Evolutionary conservation across 1,140 invertebrate species (phyloP).

Genomic region (Aplysia californica): DNA sequence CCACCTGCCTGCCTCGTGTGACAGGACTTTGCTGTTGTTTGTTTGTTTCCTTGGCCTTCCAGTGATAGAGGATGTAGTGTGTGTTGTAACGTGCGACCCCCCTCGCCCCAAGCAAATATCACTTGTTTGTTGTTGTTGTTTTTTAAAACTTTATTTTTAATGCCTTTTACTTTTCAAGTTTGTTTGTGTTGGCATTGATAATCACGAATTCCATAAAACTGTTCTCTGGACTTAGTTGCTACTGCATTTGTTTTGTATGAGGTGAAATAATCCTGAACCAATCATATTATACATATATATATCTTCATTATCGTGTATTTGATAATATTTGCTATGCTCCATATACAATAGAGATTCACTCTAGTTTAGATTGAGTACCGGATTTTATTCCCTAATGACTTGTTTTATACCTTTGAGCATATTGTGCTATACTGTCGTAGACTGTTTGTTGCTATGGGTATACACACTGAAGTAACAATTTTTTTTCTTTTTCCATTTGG

Average conservation of each 20-base stretch:
- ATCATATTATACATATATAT: too few relatives aligned
- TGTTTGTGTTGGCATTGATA: neutral
- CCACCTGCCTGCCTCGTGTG: neutral
- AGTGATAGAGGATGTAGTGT: neutral
- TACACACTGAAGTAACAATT: too few relatives aligned
- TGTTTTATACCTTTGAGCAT: too few relatives aligned
- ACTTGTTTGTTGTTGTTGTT: neutral
- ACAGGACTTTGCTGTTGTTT: neutral
- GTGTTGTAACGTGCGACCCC: neutral
- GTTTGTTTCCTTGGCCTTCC: neutral
- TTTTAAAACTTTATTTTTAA: neutral
- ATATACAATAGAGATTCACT: too few relatives aligned
- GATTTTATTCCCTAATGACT: too few relatives aligned
- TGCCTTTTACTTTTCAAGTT: neutral
- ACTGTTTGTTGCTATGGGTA: too few relatives aligned
- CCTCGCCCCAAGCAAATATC: neutral
- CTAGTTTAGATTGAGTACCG: too few relatives aligned
- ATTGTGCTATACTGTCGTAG: too few relatives aligned
- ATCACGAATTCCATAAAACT: constrained; percentile 17
- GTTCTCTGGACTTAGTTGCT: neutral
- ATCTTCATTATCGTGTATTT: too few relatives aligned
- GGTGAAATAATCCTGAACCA: too few relatives aligned
- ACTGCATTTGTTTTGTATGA: neutral
- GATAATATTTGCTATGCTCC: too few relatives aligned
- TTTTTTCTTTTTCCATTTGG: too few relatives aligned